phyloP scores from a whole-genome alignment of 2,113 vertebrate species.

The Neopipo cinnamomea region DNA sequence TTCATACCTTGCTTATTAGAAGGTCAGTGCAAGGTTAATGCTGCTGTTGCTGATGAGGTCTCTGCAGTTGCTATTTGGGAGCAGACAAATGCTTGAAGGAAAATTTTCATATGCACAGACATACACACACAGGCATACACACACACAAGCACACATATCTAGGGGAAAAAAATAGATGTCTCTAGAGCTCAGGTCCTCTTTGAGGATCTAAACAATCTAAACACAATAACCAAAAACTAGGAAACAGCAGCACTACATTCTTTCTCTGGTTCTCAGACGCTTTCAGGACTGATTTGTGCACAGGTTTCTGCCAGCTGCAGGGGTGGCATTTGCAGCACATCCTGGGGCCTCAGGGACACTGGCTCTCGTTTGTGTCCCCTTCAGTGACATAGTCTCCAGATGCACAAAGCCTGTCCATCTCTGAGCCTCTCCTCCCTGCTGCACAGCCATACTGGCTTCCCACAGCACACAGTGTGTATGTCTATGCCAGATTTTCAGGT shows the following conservation, averaged over 20 bases:
- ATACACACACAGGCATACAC: background rate
- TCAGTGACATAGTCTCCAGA: background rate
- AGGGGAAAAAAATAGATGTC: background rate
- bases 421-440: background rate
- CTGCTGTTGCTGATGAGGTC: background rate
- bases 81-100: background rate
- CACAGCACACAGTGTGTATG: fast-evolving
- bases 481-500: background rate
- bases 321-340: background rate
- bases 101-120: background rate
- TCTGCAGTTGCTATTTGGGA: background rate
- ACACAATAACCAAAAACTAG: background rate
- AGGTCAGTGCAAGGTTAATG: background rate
- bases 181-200: background rate
- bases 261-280: background rate
- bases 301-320: background rate
- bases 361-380: background rate
- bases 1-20: background rate
- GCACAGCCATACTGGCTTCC: background rate
- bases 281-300: background rate
- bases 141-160: background rate
- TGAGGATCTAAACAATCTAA: background rate
- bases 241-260: background rate
- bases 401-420: background rate
- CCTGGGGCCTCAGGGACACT: background rate